Base-by-base conservation (phyloP, 2,888 invertebrate species). In the Drosophila subsilvestris region DNA sequence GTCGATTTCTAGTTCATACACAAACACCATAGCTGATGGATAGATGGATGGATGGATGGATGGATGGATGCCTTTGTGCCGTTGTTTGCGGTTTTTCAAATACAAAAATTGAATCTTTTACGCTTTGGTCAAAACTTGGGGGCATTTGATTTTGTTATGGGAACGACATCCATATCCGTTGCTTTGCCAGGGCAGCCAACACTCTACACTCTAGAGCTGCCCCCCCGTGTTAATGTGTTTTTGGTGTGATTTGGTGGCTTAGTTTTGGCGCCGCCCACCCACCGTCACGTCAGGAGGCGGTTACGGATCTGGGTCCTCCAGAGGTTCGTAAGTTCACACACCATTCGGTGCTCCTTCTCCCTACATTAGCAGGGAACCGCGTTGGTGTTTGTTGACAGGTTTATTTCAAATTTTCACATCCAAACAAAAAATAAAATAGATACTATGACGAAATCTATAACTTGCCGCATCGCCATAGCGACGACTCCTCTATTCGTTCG, bases 381-480 rank as follows among this genome's bases (percentile, higher is more conserved):
- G 89, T 81, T 88, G 87, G 79, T 79, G 86, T 80, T 74, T 54
- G 84, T 90, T 88, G 88, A 89, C 90, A 90, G 88, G 88, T 88
- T 90, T 86, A 86, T 88, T 86, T 66, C 75, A 67, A 79, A 79
- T 87, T 77, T 84, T 74, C 76, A 79, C 79, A 80, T 78, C 76
- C 67, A 32, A 32, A 12, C 1, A 32, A 29, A 32, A 14, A 32
- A 32, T 32, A 32, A 5, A 32, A 44, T 60, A 37, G 54, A 49
- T 53, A 77, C 85, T 90, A 85, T 90, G 86, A 89, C 90, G 89
- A 90, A 89, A 90, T 90, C 81, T 87, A 81, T 89, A 87, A 84
- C 84, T 88, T 80, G 83, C 83, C 83, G 79, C 78, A 80, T 81
- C 80, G 77, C 79, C 70, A 62, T 51, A n/a, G n/a, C 58, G 49